These are phyloP conservation scores for Bombyx huttoni DNA, from an alignment of 2,888 invertebrate species.

Conservation along the genomic window DNA sequence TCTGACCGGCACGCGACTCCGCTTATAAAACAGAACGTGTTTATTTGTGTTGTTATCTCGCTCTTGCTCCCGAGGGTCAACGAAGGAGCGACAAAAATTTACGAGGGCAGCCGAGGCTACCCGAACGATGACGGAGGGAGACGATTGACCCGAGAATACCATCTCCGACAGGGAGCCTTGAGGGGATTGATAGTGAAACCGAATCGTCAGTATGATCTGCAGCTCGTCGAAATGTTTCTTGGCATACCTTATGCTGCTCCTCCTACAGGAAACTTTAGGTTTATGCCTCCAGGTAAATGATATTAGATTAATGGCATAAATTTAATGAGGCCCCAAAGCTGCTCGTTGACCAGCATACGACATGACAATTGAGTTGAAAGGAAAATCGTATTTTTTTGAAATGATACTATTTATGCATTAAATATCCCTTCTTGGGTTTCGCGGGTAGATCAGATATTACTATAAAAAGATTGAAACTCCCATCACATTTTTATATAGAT, in stretches of 20 bases:
- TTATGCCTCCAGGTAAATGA: slow-evolving; percentile 84
- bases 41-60: slow-evolving; percentile 64
- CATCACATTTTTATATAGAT: no score
- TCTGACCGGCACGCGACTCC: slow-evolving; percentile 55
- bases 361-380: no score
- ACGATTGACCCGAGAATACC: slow-evolving; percentile 73
- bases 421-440: no score
- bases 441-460: no score
- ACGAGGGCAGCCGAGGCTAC: slow-evolving; percentile 40
- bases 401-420: no score
- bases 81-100: slow-evolving; percentile 44
- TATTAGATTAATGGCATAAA: not conserved
- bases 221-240: slow-evolving; percentile 80
- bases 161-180: slow-evolving; percentile 77
- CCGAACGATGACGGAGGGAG: slow-evolving; percentile 41
- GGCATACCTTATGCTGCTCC: slow-evolving; percentile 89
- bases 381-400: no score
- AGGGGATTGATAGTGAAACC: slow-evolving; percentile 79
- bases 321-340: no score
- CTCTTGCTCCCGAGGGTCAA: slow-evolving; percentile 55
- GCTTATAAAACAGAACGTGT: slow-evolving; percentile 59
- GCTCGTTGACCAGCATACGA: no score
- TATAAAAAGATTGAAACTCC: no score
- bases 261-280: slow-evolving; percentile 80
- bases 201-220: slow-evolving; percentile 73